These are phyloP conservation scores for Eupithecia pulchellata DNA, from an alignment of 2,888 invertebrate genomes.

Conservation along the genomic window DNA sequence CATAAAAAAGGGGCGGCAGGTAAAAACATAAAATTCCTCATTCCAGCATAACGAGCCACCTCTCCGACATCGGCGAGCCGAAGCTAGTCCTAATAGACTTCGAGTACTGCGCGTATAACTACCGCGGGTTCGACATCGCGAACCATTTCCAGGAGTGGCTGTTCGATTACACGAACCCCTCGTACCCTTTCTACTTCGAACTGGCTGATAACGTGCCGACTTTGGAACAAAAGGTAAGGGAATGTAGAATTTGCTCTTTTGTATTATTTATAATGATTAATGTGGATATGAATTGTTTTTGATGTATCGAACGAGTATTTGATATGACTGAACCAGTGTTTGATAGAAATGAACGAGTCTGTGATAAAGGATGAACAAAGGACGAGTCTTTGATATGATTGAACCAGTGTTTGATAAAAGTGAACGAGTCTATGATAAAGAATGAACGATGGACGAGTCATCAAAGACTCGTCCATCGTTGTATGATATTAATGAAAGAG, in stretches of 20 bases:
- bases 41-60: conserved; percentile 54
- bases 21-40: not conserved
- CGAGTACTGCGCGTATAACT: conserved; percentile 97
- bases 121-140: conserved; percentile 95
- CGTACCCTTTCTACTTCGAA: conserved; percentile 91
- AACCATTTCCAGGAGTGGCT: conserved; percentile 98
- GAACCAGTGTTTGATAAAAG: not conserved
- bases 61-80: conserved; percentile 81
- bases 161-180: conserved; percentile 93
- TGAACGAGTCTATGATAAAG: not conserved
- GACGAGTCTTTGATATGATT: not conserved
- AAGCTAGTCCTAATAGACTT: conserved; percentile 94
- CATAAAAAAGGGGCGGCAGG: too few relatives aligned
- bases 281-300: not conserved
- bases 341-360: not conserved
- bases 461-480: too few relatives aligned
- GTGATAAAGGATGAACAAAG: not conserved
- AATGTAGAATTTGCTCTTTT: not conserved
- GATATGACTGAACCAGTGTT: not conserved
- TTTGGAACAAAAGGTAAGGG: conserved; percentile 90
- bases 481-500: not conserved
- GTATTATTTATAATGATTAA: not conserved
- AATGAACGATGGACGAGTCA: too few relatives aligned
- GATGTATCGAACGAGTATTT: not conserved
- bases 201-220: conserved; percentile 89